Evolutionary conservation across 2,113 vertebrate genomes (phyloP).

Genomic region (Cisticola juncidis): DNA sequence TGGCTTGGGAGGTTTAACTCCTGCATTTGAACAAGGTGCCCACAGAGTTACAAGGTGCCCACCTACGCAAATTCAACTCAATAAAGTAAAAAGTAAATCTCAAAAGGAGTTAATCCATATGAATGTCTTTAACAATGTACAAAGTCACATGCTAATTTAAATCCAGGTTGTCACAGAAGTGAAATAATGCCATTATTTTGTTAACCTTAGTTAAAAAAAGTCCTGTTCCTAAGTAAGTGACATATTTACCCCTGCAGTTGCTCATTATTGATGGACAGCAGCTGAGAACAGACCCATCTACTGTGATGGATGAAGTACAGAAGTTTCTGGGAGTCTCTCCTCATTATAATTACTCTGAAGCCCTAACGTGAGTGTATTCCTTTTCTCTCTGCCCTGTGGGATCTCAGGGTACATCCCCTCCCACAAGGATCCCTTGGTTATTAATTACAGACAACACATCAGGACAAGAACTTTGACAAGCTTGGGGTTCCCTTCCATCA

Average conservation of each 20-base stretch:
- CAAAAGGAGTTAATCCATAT: not conserved
- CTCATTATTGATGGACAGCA: constrained; percentile 98
- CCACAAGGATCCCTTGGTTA: not conserved
- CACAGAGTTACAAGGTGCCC: not conserved
- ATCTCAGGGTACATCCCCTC: not conserved
- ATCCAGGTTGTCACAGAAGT: not conserved
- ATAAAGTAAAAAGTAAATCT: not conserved
- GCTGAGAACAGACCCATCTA: constrained; percentile 89
- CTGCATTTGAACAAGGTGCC: not conserved
- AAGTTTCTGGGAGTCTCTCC: constrained; percentile 92
- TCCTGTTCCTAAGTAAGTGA: not conserved
- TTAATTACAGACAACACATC: not conserved
- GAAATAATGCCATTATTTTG: not conserved
- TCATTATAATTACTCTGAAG: constrained; percentile 94
- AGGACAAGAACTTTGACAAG: not conserved
- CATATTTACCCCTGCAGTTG: constrained; percentile 75
- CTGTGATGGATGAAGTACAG: constrained; percentile 96
- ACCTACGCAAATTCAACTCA: not conserved
- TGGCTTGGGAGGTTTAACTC: not conserved
- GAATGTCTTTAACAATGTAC: not conserved
- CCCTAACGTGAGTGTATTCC: constrained; percentile 87
- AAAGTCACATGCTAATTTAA: not conserved
- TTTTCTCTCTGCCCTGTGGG: not conserved
- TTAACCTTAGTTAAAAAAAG: not conserved
- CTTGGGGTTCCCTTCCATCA: not conserved